phyloP scores from a whole-genome alignment of 1,140 invertebrate genomes.

The Sinella curviseta region DNA sequence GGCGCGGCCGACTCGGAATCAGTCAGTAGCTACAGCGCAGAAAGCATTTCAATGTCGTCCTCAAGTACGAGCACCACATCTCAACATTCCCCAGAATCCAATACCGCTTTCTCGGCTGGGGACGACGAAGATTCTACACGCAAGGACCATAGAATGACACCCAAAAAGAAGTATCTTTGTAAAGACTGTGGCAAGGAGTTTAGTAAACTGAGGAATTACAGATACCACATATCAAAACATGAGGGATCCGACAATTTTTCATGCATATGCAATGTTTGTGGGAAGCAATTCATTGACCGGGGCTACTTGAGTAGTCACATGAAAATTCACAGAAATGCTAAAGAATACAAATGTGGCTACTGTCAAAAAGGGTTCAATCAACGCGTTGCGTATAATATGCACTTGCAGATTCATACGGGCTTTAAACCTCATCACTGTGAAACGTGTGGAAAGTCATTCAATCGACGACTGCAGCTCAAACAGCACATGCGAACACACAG shows the following conservation, averaged over 20 bases:
- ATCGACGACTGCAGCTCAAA: conserved; percentile 55
- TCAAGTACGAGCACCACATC: no score
- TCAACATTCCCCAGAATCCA: neutral
- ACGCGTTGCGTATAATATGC: conserved; percentile 78
- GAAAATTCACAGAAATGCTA: conserved; percentile 69
- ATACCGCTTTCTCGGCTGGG: no score
- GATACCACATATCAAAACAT: conserved; percentile 73
- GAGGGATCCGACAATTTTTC: conserved; percentile 73
- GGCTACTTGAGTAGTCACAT: conserved; percentile 75
- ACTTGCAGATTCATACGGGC: conserved; percentile 73
- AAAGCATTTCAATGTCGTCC: neutral
- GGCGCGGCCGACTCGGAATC: neutral
- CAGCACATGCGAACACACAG: conserved; percentile 63
- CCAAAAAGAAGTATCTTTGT: conserved; percentile 71
- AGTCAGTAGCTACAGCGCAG: neutral
- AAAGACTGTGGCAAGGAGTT: conserved; percentile 75
- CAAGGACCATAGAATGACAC: neutral
- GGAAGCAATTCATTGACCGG: conserved; percentile 74
- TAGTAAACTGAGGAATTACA: conserved; percentile 73
- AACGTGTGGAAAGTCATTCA: conserved; percentile 39
- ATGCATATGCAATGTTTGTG: conserved; percentile 72
- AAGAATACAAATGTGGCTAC: conserved; percentile 71
- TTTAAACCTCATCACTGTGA: conserved; percentile 32
- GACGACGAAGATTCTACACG: neutral
- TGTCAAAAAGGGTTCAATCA: conserved; percentile 78